These are phyloP conservation scores for Trissolcus brochymenae DNA, from an alignment of 2,888 invertebrate species.

Conservation along the genomic window DNA sequence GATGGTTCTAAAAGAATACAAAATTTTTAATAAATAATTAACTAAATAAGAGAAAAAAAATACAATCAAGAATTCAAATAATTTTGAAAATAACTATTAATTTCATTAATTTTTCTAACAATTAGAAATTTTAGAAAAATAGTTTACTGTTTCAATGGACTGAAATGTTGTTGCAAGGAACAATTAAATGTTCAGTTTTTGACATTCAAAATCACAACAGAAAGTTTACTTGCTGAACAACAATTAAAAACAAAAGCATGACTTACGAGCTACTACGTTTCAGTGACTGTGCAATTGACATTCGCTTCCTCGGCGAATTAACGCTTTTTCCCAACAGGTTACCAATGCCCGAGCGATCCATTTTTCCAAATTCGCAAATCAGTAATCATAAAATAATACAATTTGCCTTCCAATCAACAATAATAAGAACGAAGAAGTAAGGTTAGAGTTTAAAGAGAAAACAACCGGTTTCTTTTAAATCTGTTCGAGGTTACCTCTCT, in stretches of 20 bases:
- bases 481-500: too few species aligned
- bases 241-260: conserved; percentile 9
- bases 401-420: not conserved
- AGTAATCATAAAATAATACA: not conserved
- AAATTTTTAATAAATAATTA: not conserved
- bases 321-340: conserved; percentile 63
- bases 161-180: too few species aligned
- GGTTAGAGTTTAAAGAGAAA: too few species aligned
- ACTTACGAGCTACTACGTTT: conserved; percentile 72
- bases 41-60: not conserved
- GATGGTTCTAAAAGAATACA: conserved; percentile 61
- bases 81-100: too few species aligned
- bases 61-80: not conserved
- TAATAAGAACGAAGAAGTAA: too few species aligned
- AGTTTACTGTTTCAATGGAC: too few species aligned
- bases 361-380: conserved; percentile 22
- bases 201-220: not conserved
- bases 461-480: too few species aligned
- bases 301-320: conserved; percentile 70
- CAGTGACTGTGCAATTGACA: conserved; percentile 72
- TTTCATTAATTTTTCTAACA: too few species aligned
- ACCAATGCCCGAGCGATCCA: conserved; percentile 64
- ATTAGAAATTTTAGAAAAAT: too few species aligned
- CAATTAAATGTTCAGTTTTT: too few species aligned
- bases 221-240: not conserved